A percentile compares a stretch with the other conserved stretches of the same genome.
phyloP scores from a whole-genome alignment of 1,140 invertebrate genomes.

The Myzus persicae region DNA sequence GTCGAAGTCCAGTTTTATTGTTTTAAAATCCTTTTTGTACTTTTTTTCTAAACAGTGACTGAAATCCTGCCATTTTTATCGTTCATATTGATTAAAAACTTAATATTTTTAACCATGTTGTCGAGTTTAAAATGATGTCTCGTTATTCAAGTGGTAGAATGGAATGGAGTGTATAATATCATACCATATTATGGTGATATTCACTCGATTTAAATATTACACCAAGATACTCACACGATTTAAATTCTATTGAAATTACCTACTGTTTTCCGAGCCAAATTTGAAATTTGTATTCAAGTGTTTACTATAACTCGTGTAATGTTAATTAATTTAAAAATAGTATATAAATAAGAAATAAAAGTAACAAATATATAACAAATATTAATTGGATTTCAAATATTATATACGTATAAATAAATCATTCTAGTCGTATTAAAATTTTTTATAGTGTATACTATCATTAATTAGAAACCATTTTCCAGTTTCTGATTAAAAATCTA shows the following conservation, averaged over 20 bases:
- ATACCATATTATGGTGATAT: not conserved
- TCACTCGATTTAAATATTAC: not conserved
- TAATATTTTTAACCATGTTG: not conserved
- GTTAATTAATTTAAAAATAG: not conserved
- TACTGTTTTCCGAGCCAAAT: not conserved
- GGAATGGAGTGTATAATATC: not conserved
- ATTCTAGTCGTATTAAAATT: not conserved
- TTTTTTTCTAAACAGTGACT: conserved; percentile 8
- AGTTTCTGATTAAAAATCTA: not conserved
- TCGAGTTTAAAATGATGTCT: not conserved
- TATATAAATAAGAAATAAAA: not conserved
- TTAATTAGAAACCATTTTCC: not conserved
- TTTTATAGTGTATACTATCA: not conserved
- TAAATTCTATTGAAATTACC: not conserved
- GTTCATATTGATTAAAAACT: not conserved
- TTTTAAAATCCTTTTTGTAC: not conserved
- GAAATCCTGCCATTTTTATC: not conserved
- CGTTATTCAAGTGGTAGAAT: not conserved
- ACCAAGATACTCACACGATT: not conserved
- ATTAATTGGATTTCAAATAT: not conserved
- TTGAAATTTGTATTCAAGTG: not conserved
- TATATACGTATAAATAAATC: not conserved
- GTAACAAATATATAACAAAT: conserved; percentile 1
- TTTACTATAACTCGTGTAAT: not conserved
- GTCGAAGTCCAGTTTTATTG: not conserved